Conservation (phyloP, 2,113 vertebrate genomes). For the Eupsittula cactorum region DNA sequence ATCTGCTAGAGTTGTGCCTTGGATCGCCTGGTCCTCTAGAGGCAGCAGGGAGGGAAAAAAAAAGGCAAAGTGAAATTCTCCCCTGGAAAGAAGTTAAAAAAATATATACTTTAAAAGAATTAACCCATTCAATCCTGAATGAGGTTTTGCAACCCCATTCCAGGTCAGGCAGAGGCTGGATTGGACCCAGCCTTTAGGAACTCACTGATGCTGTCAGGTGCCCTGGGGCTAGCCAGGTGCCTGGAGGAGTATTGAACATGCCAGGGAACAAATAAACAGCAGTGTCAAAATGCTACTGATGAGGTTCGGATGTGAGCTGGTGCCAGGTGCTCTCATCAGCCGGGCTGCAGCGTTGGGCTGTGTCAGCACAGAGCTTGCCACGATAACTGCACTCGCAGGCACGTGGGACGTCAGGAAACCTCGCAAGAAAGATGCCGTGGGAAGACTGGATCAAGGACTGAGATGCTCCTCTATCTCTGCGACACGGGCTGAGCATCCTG, state of each 20-base stretch:
- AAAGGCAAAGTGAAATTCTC: conserved; percentile 46
- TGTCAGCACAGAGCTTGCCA: not conserved
- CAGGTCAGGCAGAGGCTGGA: not conserved
- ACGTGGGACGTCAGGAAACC: not conserved
- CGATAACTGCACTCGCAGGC: accelerated
- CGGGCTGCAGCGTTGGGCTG: not conserved
- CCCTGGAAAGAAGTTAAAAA: not conserved
- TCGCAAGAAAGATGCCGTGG: accelerated
- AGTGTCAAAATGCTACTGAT: not conserved
- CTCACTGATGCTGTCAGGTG: accelerated
- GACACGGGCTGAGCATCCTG: accelerated
- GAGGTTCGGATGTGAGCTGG: not conserved
- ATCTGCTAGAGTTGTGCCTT: conserved; percentile 55
- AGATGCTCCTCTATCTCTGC: not conserved
- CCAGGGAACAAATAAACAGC: not conserved
- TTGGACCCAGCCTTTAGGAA: not conserved
- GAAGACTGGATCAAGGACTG: accelerated
- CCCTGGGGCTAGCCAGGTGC: not conserved
- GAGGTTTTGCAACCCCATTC: not conserved
- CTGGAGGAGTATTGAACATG: not conserved
- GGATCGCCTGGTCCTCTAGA: conserved; percentile 59
- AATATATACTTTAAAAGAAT: not conserved
- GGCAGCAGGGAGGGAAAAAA: conserved; percentile 48
- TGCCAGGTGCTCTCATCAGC: not conserved
- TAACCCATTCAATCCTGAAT: not conserved